Evolutionary conservation across 2,113 vertebrate genomes (phyloP), one percentile per base, ranked within the genome.

Genomic region (Ramphastos sulfuratus): DNA sequence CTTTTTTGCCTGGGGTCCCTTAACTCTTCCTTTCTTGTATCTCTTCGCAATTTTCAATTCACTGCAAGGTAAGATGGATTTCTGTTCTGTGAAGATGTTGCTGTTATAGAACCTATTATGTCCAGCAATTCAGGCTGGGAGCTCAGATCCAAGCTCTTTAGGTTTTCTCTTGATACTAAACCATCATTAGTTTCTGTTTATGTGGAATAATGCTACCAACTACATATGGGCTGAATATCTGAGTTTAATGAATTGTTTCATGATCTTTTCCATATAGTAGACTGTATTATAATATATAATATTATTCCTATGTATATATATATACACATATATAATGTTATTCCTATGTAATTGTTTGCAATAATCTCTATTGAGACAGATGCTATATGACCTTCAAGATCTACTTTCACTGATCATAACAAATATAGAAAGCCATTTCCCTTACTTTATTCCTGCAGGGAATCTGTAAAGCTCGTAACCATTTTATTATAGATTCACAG

Each of bases 1-100:
- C 33, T 99, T 99, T 97, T 99, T 99, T 55, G 98, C 98, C 89
- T 99, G 99, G 99, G 99, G 99, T 13, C 98, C 98, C 5, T 97
- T 99, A 82, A 97, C 96, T 83, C 94, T 99, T 60, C 91, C 98
- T 75, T 99, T 99, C 95, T 97, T 98, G 92, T 99, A 99, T 97
- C 98, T 99, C 55, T 99, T 99, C 94, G 96, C 98, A 96, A 98
- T 99, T 98, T 99, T 99, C 96, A 99, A 99, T 97, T 99, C 99
- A 1, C 96, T 99, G 88, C 99, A 99, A 98, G 99, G 99, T 99
- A 96, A 95, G 97, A 50, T n/a, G 50, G 65, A 65, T 60, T 64
- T 63, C 23, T 79, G 39, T 72, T 20, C 15, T 56, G 8, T 50
- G 42, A 59, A 33, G 15, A 25, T 83, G 15, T 72, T 90, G 19